A percentile compares a stretch with the other conserved stretches of the same genome.
Evolutionary conservation across 2,113 vertebrate species (phyloP).

Genomic region (Centropristis striata): DNA sequence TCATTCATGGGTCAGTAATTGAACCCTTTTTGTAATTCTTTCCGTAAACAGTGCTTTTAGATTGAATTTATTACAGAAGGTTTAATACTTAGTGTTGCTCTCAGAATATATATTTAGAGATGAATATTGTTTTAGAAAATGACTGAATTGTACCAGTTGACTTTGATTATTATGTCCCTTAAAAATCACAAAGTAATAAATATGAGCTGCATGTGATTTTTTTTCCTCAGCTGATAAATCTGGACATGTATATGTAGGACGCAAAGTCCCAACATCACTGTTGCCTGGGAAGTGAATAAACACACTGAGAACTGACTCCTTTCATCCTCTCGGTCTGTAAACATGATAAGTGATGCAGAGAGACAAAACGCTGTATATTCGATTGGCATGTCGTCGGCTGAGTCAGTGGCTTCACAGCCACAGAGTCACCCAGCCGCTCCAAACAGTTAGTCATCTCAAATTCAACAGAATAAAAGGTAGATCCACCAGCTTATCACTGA

Average conservation of each 20-base stretch:
- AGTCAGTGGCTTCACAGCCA: background rate
- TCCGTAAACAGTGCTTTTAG: conserved; percentile 66
- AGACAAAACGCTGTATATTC: background rate
- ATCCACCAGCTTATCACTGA: background rate
- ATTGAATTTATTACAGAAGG: conserved; percentile 57
- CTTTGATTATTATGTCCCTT: conserved; percentile 27
- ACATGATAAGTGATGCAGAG: background rate
- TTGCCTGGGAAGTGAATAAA: conserved; percentile 77
- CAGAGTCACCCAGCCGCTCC: background rate
- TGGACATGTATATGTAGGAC: conserved; percentile 42
- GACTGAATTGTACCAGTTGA: conserved; percentile 63
- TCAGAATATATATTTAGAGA: conserved; percentile 68
- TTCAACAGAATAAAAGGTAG: background rate
- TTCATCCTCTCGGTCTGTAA: background rate
- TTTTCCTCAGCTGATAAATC: conserved; percentile 33
- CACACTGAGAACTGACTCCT: conserved; percentile 38
- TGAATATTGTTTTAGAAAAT: conserved; percentile 66
- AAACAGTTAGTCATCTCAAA: background rate
- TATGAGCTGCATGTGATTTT: conserved; percentile 63
- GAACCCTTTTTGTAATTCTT: conserved; percentile 57
- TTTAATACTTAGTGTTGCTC: conserved; percentile 57
- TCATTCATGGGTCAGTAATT: conserved; percentile 46
- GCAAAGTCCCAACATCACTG: conserved; percentile 54
- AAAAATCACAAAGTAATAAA: conserved; percentile 39
- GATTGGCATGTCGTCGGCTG: background rate